Evolutionary conservation across 2,797 vertebrate species (phyloP), one percentile per base, ranked within the genome.

Genomic region (Scarus forsteni): DNA sequence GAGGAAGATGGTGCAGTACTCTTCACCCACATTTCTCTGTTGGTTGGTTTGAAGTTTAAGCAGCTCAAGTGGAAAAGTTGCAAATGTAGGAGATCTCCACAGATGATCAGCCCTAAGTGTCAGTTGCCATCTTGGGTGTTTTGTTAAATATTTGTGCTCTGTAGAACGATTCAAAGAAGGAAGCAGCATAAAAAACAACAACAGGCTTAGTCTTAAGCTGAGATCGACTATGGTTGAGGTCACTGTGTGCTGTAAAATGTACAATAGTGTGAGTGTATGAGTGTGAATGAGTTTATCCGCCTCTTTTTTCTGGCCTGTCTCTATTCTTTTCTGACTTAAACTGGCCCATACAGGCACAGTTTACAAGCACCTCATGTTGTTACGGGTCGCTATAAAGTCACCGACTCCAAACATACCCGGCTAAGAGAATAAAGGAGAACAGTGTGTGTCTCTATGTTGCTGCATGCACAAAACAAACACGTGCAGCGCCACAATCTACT

Each of bases 221-320:
- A 86, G 81, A 84, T 84, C 68, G 85, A 86, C 86, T 88, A 86
- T 16, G 66, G 77, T 81, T 87, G 87, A 92, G 88, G 85, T 92
- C 79, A 86, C 83, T 86, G 81, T 85, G 89, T 86, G 81, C 87
- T 85, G 84, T 87, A 79, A 84, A 75, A 84, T 81, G 74, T 84
- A 81, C 85, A 83, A 68, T 63, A 75, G 49, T 74, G 73, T 75
- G 75, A 87, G 70, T 76, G 81, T 83, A 54, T 57, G 73, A 67
- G 67, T 64, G 64, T 80, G 67, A 77, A 76, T 59, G 71, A 76
- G 66, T 44, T 64, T 27, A 42, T 69, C 66, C 12, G 18, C 66
- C 75, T 75, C 64, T 69, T 80, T 70, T 53, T 66, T 48, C 15
- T 34, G 69, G 57, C 60, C 34, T 52, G 13, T 60, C 63, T 79